Conservation (phyloP, 2,113 vertebrate species). For the Heptranchias perlo region DNA sequence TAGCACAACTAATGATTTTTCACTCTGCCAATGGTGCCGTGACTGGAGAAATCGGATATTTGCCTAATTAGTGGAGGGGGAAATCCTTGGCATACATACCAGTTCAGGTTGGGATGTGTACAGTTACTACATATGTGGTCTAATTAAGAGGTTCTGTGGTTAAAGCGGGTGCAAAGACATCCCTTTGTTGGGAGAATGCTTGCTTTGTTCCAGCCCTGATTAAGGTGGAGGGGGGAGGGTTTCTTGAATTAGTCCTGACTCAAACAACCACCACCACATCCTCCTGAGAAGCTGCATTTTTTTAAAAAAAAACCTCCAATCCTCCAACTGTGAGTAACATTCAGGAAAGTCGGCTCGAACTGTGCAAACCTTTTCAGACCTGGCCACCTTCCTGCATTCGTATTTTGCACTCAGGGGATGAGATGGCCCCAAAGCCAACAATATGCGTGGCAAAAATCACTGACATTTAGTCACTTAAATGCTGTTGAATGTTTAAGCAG, state of each 20-base stretch:
- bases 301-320: neutral
- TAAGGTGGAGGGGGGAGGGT: neutral
- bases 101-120: neutral
- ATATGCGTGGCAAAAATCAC: neutral
- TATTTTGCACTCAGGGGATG: neutral
- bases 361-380: neutral
- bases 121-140: constrained; percentile 21
- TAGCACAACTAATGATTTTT: neutral
- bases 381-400: neutral
- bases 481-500: neutral
- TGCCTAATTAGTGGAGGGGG: neutral
- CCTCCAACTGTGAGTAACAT: constrained; percentile 28
- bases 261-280: constrained; percentile 11
- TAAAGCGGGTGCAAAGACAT: neutral
- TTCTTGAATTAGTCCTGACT: neutral
- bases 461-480: neutral
- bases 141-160: neutral
- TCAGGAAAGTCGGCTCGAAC: neutral
- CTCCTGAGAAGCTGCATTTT: neutral
- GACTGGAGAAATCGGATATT: neutral
- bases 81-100: neutral
- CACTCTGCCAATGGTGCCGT: neutral
- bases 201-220: neutral
- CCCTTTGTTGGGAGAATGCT: neutral
- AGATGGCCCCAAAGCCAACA: neutral